Evolutionary conservation across 2,888 invertebrate species (phyloP), one percentile per base, ranked within the genome.

Genomic region (Zaprionus obscuricornis): DNA sequence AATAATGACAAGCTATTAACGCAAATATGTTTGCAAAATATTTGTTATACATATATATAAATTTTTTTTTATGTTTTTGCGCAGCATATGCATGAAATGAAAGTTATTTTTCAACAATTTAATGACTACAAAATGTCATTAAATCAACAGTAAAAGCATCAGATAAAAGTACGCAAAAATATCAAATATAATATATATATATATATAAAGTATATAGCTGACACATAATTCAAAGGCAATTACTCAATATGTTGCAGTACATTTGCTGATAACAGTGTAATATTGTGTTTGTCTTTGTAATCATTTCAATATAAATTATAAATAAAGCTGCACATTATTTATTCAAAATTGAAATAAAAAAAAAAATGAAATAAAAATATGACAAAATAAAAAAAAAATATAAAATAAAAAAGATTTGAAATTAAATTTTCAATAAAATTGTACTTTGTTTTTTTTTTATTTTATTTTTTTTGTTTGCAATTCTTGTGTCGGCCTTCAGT

Each of bases 1-100:
- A 82, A 71, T 70, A 68, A 66, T 75, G 49, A 58, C 37, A 34
- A 49, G 68, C 62, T 82, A 82, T 82, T 69, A 75, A 79, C 49
- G 79, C 52, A 57, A 49, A 69, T 58, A 63, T 51, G 49, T 43
- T 65, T 65, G 51, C 34, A 43, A 39, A 52, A 58, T 58, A n/a
- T 50, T 34, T 26, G 24, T 26, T 13, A 13, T 34, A 27, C 55
- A 56, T 49, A 34, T 51, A 36, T n/a, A n/a, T n/a, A n/a, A n/a
- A n/a, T n/a, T 24, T 43, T 31, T 24, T 43, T 50, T 51, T 27
- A 49, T 22, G 13, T 31, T 42, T 57, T 56, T 42, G 31, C 14
- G 46, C 11, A 37, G n/a, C 8, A 18, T n/a, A 17, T 22, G 14
- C 11, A 46, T 8, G 27, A 47, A 34, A 26, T 34, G 17, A 16